Conservation (phyloP, 2,888 invertebrate species). For the Meiosimyza decipiens region DNA sequence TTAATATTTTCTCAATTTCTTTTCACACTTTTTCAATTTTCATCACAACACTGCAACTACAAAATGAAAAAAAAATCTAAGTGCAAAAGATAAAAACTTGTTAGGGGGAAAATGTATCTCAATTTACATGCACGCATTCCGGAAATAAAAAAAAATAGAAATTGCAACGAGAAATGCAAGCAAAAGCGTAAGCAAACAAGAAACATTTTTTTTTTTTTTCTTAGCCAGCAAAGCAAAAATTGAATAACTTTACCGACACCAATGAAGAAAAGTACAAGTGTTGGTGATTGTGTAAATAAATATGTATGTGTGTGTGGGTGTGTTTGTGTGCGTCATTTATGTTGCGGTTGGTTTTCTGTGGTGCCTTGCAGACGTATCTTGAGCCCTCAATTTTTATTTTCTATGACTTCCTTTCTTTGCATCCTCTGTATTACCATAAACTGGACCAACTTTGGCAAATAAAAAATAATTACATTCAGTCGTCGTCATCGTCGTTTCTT, state of each 20-base stretch:
- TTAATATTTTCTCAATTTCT: constrained; percentile 8
- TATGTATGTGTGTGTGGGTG: constrained; percentile 6
- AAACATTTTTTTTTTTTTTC: background rate
- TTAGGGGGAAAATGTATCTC: constrained; percentile 23
- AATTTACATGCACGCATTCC: constrained; percentile 20
- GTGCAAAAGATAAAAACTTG: constrained; percentile 5
- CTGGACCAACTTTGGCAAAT: constrained; percentile 39
- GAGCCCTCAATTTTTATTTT: background rate
- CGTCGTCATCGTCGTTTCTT: constrained; percentile 1
- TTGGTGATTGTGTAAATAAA: background rate
- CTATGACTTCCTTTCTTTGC: constrained; percentile 1
- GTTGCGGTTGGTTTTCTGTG: background rate
- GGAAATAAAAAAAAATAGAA: background rate
- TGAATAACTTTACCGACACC: constrained; percentile 29
- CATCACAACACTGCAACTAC: background rate
- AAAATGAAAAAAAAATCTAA: background rate
- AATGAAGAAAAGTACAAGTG: background rate
- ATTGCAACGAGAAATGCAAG: background rate
- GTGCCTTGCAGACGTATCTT: background rate
- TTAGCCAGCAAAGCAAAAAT: constrained; percentile 9
- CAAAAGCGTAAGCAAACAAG: constrained; percentile 5
- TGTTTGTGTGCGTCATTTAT: background rate
- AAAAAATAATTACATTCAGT: constrained; percentile 41
- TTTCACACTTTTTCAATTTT: constrained; percentile 13
- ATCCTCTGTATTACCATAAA: constrained; percentile 11